phyloP scores from a whole-genome alignment of 1,140 invertebrate genomes.

The Copidosoma floridanum region DNA sequence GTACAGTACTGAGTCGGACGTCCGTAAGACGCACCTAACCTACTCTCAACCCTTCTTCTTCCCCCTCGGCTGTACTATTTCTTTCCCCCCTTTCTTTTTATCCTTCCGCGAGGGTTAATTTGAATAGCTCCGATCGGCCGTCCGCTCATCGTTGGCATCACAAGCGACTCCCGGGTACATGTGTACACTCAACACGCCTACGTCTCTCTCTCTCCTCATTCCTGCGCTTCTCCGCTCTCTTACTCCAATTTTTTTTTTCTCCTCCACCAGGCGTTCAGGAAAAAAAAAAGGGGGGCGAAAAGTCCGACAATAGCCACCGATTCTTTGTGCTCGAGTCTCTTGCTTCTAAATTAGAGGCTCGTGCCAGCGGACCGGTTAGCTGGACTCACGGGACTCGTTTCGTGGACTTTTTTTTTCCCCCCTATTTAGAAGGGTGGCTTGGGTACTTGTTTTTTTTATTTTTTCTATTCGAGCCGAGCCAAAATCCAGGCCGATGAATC shows the following conservation, averaged over 20 bases:
- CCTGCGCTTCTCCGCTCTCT: no score
- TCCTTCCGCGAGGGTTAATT: slow-evolving; percentile 54
- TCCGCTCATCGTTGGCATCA: no score
- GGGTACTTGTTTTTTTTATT: neutral
- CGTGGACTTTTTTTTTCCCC: no score
- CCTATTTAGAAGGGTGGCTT: neutral
- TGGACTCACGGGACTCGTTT: no score
- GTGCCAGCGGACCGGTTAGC: no score
- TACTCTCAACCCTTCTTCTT: slow-evolving; percentile 41
- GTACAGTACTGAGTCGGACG: slow-evolving; percentile 26
- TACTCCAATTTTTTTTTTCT: slow-evolving; percentile 32
- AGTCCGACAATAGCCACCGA: slow-evolving; percentile 6
- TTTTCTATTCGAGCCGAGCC: neutral
- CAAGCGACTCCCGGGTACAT: no score
- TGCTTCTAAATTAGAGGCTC: no score
- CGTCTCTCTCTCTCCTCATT: no score
- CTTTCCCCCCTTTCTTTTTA: slow-evolving; percentile 27
- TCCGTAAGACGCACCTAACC: slow-evolving; percentile 47
- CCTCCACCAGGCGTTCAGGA: slow-evolving; percentile 8
- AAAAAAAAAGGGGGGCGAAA: neutral
- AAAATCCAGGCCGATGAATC: neutral
- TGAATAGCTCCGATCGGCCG: slow-evolving; percentile 46
- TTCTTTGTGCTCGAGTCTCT: no score
- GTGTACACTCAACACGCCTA: no score
- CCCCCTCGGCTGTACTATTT: slow-evolving; percentile 42